Base-by-base conservation (phyloP, 2,888 invertebrate genomes). In the Blera fallax region DNA sequence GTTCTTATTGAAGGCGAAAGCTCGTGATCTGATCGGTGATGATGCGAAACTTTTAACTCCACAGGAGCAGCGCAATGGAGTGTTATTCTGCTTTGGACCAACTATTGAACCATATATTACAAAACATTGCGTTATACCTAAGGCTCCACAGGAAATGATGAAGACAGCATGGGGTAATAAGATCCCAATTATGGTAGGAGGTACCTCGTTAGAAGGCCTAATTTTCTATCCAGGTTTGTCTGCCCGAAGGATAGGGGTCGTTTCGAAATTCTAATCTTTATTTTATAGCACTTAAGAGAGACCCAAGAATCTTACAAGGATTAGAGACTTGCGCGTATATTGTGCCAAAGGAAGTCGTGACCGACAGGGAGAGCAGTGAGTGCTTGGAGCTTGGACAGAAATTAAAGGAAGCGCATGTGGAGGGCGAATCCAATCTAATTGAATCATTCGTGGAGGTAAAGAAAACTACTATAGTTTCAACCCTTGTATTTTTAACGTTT, bases 141-240 rank as follows among this genome's bases (percentile, higher is more conserved):
- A 89, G 24, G 52, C 89, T 8, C 90, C 90, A 0, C 69, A 88
- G 3, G 87, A 90, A 52, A 43, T 91, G 58, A 87, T 90, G 87
- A 85, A 89, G 32, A 89, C 88, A 3, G 88, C 90, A 0, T 92
- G 92, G 92, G 90, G 92, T 62, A 90, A 89, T 58, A 87, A 88
- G 1, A 89, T 92, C 60, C 92, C 92, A 10, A 87, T 91, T 27
- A 88, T 92, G 73, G 87, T 91, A 18, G 92, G 92, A 0, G 91
- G 90, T 16, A 90, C 89, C 34, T 91, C 92, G 40, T 90, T 90
- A 40, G 92, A 92, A 87, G 92, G 92, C 6, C 69, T 92, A 11
- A 88, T 92, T 1, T 90, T 91, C 64, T 89, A 90, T 88, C 88
- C 90, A 88, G 90, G 91, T 91, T 54, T 67, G 16, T 56, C 5